Evolutionary conservation across 2,113 vertebrate species (phyloP).

Genomic region (Dicentrarchus labrax): DNA sequence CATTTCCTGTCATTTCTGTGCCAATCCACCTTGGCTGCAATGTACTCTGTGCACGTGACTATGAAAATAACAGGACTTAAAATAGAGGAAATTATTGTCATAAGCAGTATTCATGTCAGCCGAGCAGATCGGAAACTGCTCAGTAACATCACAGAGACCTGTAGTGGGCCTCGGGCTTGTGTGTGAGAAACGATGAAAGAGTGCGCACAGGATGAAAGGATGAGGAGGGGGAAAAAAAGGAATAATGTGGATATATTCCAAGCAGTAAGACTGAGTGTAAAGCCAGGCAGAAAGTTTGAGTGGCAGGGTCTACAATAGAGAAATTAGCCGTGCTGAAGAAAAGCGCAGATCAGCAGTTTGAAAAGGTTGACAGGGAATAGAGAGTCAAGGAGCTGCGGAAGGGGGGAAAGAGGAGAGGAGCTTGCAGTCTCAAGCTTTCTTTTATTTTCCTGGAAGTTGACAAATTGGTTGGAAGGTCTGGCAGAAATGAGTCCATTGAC

Average conservation of each 20-base stretch:
- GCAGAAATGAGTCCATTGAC: slow-evolving; percentile 10
- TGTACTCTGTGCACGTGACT: no score
- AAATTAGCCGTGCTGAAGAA: slow-evolving; percentile 59
- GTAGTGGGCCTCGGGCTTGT: neutral
- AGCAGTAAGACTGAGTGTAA: slow-evolving; percentile 2
- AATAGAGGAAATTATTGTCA: neutral
- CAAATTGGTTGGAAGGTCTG: slow-evolving; percentile 37
- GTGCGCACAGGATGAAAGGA: slow-evolving; percentile 22
- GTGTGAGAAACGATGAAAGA: slow-evolving; percentile 28
- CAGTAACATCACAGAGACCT: slow-evolving; percentile 9
- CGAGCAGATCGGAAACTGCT: neutral
- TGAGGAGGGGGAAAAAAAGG: neutral
- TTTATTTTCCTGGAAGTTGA: slow-evolving; percentile 52
- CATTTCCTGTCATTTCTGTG: neutral
- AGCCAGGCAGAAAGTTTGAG: slow-evolving; percentile 41
- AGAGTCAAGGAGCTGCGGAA: slow-evolving; percentile 19
- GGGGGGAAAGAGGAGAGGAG: neutral
- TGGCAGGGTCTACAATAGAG: slow-evolving; percentile 45
- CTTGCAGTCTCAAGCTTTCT: slow-evolving; percentile 40
- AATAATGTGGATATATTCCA: slow-evolving; percentile 20
- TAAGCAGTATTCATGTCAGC: neutral
- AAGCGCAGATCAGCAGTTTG: slow-evolving; percentile 64
- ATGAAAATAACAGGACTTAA: neutral
- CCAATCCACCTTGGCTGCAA: neutral
- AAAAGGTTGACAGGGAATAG: slow-evolving; percentile 55